Evolutionary conservation across 2,113 vertebrate species (phyloP).

Genomic region (Phycodurus eques): DNA sequence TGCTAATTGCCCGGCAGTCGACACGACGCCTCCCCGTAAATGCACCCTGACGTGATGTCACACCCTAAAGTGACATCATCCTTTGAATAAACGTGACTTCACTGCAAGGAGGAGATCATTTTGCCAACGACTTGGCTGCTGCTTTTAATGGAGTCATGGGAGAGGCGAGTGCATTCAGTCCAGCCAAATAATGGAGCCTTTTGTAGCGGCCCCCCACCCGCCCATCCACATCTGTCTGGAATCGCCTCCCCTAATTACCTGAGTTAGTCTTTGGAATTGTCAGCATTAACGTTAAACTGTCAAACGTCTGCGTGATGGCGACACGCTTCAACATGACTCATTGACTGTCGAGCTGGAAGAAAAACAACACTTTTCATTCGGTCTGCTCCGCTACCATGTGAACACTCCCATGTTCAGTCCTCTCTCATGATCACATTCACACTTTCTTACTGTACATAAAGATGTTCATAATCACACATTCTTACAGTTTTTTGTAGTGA

Average conservation of each 20-base stretch:
- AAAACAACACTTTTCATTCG: slow-evolving; percentile 59
- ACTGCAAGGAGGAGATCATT: slow-evolving; percentile 1
- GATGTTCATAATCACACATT: too few species aligned
- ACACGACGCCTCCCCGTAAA: slow-evolving; percentile 20
- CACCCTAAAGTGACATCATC: slow-evolving; percentile 53
- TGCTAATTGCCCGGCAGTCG: slow-evolving; percentile 11
- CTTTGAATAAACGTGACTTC: slow-evolving; percentile 35
- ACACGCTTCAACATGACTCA: slow-evolving; percentile 65
- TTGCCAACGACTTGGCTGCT: slow-evolving; percentile 32
- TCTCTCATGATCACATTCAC: background rate
- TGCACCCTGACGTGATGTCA: slow-evolving; percentile 33
- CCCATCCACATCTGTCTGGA: slow-evolving; percentile 65
- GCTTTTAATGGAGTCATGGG: slow-evolving; percentile 49
- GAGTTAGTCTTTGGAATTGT: slow-evolving; percentile 65
- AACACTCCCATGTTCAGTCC: slow-evolving; percentile 17
- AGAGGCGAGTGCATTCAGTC: slow-evolving; percentile 47
- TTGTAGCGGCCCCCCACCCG: slow-evolving; percentile 45
- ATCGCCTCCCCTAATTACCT: slow-evolving; percentile 65
- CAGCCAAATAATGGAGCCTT: slow-evolving; percentile 66
- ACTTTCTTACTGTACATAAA: background rate
- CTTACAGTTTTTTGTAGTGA: too few species aligned
- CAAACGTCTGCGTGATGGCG: slow-evolving; percentile 61
- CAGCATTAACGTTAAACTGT: slow-evolving; percentile 73
- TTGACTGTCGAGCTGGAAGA: slow-evolving; percentile 34
- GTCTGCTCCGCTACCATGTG: slow-evolving; percentile 1